Percentiles rank a stretch among this genome's conserved stretches.
Evolutionary conservation across 2,113 vertebrate genomes (phyloP).

Genomic region (Channa argus): DNA sequence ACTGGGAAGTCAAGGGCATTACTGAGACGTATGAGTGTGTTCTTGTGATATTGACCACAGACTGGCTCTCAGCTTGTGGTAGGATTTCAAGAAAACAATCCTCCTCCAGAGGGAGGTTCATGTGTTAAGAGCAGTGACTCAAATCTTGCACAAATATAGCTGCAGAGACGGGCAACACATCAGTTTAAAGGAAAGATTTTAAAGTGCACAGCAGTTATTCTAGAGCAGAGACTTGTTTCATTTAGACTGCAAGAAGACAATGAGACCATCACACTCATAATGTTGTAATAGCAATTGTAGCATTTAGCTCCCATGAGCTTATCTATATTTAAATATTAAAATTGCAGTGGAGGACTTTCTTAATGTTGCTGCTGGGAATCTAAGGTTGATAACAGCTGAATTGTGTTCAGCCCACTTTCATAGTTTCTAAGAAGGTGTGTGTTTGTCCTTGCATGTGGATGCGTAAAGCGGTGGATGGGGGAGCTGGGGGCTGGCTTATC

Average conservation of each 20-base stretch:
- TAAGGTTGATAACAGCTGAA: constrained; percentile 53
- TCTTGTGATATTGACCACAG: background rate
- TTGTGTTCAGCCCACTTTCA: constrained; percentile 48
- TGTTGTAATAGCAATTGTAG: background rate
- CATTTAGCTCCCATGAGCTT: background rate
- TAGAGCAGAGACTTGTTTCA: background rate
- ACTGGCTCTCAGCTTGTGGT: background rate
- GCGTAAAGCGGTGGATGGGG: constrained; percentile 17
- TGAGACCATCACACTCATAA: background rate
- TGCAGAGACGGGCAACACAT: background rate
- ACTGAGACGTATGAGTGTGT: background rate
- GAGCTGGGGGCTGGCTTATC: constrained; percentile 31
- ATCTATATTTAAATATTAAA: constrained; percentile 1
- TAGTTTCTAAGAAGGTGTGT: constrained; percentile 16
- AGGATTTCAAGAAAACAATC: constrained; percentile 8
- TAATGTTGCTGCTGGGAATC: constrained; percentile 30
- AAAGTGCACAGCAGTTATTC: constrained; percentile 1
- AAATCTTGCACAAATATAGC: background rate
- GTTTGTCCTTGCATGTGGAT: constrained; percentile 10
- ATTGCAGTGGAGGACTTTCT: constrained; percentile 8
- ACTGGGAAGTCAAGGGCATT: background rate
- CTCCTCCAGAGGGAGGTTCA: constrained; percentile 5
- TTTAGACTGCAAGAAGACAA: background rate
- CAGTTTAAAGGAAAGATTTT: background rate
- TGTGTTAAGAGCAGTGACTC: constrained; percentile 16